These are phyloP conservation scores for Ferrisia virgata DNA, from an alignment of 2,888 invertebrate genomes.

Conservation along the genomic window DNA sequence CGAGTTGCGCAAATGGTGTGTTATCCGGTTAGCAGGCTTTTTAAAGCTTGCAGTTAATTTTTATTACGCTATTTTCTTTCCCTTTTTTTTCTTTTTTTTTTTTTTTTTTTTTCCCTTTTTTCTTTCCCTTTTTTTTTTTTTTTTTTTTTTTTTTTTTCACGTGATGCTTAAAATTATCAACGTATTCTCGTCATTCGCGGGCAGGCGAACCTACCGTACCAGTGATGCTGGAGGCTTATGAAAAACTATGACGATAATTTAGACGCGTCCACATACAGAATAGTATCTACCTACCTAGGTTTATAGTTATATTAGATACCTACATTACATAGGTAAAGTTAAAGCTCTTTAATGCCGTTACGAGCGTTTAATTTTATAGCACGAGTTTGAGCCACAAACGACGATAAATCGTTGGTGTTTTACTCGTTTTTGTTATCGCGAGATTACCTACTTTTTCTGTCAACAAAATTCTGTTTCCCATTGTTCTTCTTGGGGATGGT, in stretches of 20 bases:
- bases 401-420: slow-evolving; percentile 1
- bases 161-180: background rate
- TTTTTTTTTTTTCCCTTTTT: background rate
- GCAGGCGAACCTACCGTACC: background rate
- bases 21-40: background rate
- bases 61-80: slow-evolving; percentile 10
- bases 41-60: slow-evolving; percentile 15
- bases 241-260: background rate
- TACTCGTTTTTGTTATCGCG: background rate
- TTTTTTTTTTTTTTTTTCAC: no score
- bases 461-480: background rate
- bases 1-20: background rate
- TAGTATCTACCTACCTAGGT: no score
- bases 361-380: slow-evolving; percentile 18
- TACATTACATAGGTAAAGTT: no score
- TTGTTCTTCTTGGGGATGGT: background rate
- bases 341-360: background rate
- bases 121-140: background rate
- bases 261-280: no score
- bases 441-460: slow-evolving; percentile 7
- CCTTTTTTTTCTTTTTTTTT: background rate
- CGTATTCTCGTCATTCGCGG: background rate
- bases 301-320: no score
- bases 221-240: background rate
- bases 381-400: background rate